Conservation (phyloP, 2,113 vertebrate species). For the Aleadryas rufinucha region DNA sequence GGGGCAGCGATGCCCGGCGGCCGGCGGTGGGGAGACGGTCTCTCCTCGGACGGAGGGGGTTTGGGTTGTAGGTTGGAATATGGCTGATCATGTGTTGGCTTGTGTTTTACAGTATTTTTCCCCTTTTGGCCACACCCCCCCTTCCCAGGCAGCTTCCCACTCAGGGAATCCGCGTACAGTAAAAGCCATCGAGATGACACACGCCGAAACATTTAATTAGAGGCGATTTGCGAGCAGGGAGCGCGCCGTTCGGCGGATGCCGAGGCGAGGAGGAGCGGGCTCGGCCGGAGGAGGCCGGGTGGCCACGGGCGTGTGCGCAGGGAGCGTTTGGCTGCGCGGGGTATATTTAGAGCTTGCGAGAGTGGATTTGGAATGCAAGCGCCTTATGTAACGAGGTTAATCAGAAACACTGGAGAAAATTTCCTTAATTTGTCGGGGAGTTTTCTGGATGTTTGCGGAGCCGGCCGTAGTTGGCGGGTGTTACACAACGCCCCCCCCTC, state of each 20-base stretch:
- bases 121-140: constrained; percentile 87
- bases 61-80: constrained; percentile 61
- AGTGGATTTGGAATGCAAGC: constrained; percentile 90
- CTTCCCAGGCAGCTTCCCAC: constrained; percentile 77
- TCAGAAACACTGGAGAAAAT: constrained; percentile 86
- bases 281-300: background rate
- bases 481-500: background rate
- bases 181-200: constrained; percentile 72
- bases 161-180: constrained; percentile 82
- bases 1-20: background rate
- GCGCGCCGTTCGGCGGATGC: background rate
- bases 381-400: constrained; percentile 97
- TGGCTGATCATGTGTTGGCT: constrained; percentile 80
- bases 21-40: background rate
- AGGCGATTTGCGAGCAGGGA: constrained; percentile 48
- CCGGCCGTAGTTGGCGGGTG: constrained; percentile 5
- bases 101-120: constrained; percentile 85
- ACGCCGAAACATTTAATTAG: constrained; percentile 68
- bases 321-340: constrained; percentile 64
- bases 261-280: background rate
- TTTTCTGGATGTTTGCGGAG: constrained; percentile 36
- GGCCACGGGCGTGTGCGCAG: constrained; percentile 33
- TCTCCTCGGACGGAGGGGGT: background rate
- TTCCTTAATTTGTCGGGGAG: constrained; percentile 66
- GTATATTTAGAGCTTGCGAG: constrained; percentile 90